Conservation (phyloP, 2,888 invertebrate genomes). For the Psylliodes chrysocephalus region DNA sequence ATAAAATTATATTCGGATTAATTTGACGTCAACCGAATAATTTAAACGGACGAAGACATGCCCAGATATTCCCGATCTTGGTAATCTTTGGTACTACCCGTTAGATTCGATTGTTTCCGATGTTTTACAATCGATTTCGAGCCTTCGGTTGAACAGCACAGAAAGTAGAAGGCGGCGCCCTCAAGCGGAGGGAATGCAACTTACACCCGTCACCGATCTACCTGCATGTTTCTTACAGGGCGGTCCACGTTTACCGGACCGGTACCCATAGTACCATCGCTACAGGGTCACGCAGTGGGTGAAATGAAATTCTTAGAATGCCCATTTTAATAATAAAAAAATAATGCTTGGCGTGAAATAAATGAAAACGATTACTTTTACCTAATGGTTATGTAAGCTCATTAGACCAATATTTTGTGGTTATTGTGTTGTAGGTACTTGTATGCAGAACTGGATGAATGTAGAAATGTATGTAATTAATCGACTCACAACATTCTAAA, state of each 20-base stretch:
- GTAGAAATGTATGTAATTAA: no score
- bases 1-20: no score
- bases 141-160: constrained; percentile 35
- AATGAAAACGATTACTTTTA: constrained; percentile 12
- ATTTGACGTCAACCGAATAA: no score
- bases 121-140: not conserved
- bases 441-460: no score
- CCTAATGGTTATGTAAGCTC: constrained; percentile 14
- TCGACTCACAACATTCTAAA: no score
- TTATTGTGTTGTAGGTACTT: no score
- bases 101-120: no score
- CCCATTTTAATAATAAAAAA: constrained; percentile 11
- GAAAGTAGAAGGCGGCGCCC: constrained; percentile 42
- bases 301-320: constrained; percentile 28
- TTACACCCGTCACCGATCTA: constrained; percentile 48
- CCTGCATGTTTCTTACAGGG: constrained; percentile 49
- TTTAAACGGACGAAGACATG: no score
- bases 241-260: constrained; percentile 27
- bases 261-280: constrained; percentile 3
- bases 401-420: no score
- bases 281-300: constrained; percentile 28
- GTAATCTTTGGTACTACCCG: no score
- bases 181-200: constrained; percentile 50
- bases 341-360: constrained; percentile 8
- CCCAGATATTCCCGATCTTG: no score